phyloP scores from a whole-genome alignment of 2,888 invertebrate species.

The Tribolium freemani region DNA sequence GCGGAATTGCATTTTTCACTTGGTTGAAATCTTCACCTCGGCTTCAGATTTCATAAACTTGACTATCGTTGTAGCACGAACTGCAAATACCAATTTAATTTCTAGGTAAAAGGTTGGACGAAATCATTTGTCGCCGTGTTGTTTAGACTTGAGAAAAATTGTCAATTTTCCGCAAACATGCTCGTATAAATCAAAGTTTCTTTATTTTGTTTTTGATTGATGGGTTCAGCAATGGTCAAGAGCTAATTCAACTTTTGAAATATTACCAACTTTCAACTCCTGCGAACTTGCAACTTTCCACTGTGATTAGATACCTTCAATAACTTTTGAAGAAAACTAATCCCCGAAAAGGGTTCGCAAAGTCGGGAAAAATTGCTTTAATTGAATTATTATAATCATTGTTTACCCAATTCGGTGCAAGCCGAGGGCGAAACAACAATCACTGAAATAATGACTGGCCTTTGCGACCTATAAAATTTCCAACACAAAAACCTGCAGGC shows the following conservation, averaged over 20 bases:
- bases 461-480: background rate
- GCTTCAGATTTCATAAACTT: conserved; percentile 1
- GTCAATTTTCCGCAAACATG: conserved; percentile 20
- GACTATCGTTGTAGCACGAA: background rate
- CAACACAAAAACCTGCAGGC: background rate
- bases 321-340: conserved; percentile 10
- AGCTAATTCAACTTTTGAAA: conserved; percentile 36
- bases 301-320: conserved; percentile 9
- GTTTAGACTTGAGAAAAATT: conserved; percentile 16
- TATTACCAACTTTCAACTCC: conserved; percentile 28
- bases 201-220: conserved; percentile 27
- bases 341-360: conserved; percentile 1
- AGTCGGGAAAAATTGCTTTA: no score
- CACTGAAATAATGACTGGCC: background rate
- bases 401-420: background rate
- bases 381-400: background rate
- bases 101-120: background rate
- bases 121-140: conserved; percentile 18
- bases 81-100: conserved; percentile 4
- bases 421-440: background rate
- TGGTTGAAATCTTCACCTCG: background rate
- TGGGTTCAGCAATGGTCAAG: conserved; percentile 35
- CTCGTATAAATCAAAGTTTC: conserved; percentile 30
- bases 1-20: background rate
- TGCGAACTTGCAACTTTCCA: conserved; percentile 15